Evolutionary conservation across 2,113 vertebrate species (phyloP), one percentile per base, ranked within the genome.

Genomic region (Semicossyphus pulcher): DNA sequence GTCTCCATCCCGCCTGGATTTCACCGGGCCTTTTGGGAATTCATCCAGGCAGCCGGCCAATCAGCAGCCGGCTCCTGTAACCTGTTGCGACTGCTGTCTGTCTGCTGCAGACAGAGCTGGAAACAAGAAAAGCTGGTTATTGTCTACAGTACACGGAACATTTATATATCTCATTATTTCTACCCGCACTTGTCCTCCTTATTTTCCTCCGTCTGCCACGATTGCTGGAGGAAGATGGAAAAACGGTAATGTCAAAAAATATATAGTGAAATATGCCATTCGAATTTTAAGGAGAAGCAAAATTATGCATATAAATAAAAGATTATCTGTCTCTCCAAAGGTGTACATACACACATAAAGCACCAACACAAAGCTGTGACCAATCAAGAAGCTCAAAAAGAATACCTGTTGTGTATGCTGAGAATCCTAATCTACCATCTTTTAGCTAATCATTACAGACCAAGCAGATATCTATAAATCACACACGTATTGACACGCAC

Each of bases 11-110:
- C 4, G 0, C 10, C 32, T 74, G 67, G 64, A 79, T 49, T 64
- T 67, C 41, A 37, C 0, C 3, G 0, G 49, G 12, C 39, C 60
- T 54, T 72, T 34, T 37, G 78, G 75, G 87, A 76, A 74, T 84
- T 82, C 49, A 60, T 20, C 42, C 9, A 0, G 56, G 28, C 45
- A 58, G 63, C n/a, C 0, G 21, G 59, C 45, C 58, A 69, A 72
- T 84, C 66, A 60, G 34, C 58, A 65, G 28, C 0, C 37, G 59
- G 51, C 78, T 76, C 56, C 70, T 36, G 31, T 70, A 78, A 81
- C 80, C 68, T 83, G 76, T 31, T 80, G 70, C 0, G 10, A 76
- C 20, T 59, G 60, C 10, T 48, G 57, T n/a, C 59, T 62, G 54
- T 26, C 44, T 69, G 54, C 57, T 48, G 47, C 53, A 72, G 59